A percentile compares a stretch with the other conserved stretches of the same genome.
phyloP scores from a whole-genome alignment of 2,888 invertebrate genomes.

The Tuta absoluta region DNA sequence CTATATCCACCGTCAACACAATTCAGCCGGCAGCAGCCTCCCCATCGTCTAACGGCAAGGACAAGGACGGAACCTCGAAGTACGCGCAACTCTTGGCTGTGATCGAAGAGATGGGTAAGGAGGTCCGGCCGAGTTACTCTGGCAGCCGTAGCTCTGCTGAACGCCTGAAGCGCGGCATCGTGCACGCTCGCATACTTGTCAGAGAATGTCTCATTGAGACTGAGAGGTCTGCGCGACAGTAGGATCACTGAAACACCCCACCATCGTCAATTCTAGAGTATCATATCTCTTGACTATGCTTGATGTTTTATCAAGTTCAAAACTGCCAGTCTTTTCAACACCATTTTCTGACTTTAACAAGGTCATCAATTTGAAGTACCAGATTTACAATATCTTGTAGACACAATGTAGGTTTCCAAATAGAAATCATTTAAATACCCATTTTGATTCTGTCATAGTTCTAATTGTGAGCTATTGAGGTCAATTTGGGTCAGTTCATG shows the following conservation, averaged over 20 bases:
- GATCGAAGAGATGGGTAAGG: slow-evolving; percentile 98
- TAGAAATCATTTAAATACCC: not conserved
- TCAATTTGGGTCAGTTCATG: not conserved
- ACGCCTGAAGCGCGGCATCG: slow-evolving; percentile 96
- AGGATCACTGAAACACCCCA: slow-evolving; percentile 48
- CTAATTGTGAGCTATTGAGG: not conserved
- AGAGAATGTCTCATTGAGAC: slow-evolving; percentile 98
- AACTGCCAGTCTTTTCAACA: slow-evolving; percentile 38
- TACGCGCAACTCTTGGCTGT: slow-evolving; percentile 95
- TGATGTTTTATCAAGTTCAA: slow-evolving; percentile 35
- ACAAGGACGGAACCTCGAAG: slow-evolving; percentile 88
- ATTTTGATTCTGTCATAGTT: not conserved
- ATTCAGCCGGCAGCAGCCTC: slow-evolving; percentile 66
- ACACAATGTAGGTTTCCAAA: slow-evolving; percentile 12
- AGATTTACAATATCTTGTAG: not conserved
- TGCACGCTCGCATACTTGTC: slow-evolving; percentile 96
- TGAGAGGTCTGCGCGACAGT: slow-evolving; percentile 93
- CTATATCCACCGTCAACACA: slow-evolving; percentile 69
- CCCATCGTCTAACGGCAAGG: slow-evolving; percentile 67
- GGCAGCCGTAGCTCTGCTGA: slow-evolving; percentile 98
- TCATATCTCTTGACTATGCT: slow-evolving; percentile 52
- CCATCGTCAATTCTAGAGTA: slow-evolving; percentile 68
- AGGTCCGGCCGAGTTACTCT: slow-evolving; percentile 97
- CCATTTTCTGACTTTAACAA: not conserved
- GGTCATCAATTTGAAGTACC: not conserved